These are phyloP conservation scores for Ditylenchus weischeri DNA, from an alignment of 2,888 invertebrate genomes.

Conservation along the genomic window DNA sequence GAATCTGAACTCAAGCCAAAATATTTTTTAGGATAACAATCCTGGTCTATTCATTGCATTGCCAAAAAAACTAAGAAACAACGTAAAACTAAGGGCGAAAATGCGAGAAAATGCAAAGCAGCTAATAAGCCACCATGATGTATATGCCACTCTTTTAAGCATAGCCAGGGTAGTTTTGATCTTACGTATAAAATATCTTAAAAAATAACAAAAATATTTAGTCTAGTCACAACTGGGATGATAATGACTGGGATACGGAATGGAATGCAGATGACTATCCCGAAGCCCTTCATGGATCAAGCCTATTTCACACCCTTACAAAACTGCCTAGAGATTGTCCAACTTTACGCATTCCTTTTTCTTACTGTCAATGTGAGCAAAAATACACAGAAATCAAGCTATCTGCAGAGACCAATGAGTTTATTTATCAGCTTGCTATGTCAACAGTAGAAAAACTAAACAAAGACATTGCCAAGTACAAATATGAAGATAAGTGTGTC, in stretches of 20 bases:
- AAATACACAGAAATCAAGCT: slow-evolving; percentile 5
- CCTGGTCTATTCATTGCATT: slow-evolving; percentile 31
- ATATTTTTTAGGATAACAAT: slow-evolving; percentile 33
- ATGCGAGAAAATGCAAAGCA: slow-evolving; percentile 31
- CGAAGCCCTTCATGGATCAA: not conserved
- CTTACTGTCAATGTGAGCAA: slow-evolving; percentile 16
- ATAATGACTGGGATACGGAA: not conserved
- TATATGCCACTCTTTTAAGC: slow-evolving; percentile 28
- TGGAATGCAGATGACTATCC: not conserved
- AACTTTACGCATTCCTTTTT: slow-evolving; percentile 21
- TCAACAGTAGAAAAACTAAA: not conserved
- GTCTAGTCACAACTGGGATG: not conserved
- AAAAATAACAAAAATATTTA: not conserved
- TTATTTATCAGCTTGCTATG: not conserved
- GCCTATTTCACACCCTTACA: not conserved
- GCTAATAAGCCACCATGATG: slow-evolving; percentile 39
- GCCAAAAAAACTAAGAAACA: slow-evolving; percentile 5
- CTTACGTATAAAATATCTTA: too few relatives aligned
- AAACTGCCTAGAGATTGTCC: slow-evolving; percentile 19
- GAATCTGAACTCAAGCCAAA: too few relatives aligned
- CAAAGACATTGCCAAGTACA: not conserved
- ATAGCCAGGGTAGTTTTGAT: slow-evolving; percentile 17
- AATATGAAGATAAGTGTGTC: not conserved
- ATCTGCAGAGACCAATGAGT: too few relatives aligned
- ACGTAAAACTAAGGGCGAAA: slow-evolving; percentile 22